Percentiles rank a stretch among this genome's conserved stretches.
These are phyloP conservation scores for Spongia lamella DNA, from an alignment of 37 sponge, comb jelly and placozoan species.

Conservation along the genomic window DNA sequence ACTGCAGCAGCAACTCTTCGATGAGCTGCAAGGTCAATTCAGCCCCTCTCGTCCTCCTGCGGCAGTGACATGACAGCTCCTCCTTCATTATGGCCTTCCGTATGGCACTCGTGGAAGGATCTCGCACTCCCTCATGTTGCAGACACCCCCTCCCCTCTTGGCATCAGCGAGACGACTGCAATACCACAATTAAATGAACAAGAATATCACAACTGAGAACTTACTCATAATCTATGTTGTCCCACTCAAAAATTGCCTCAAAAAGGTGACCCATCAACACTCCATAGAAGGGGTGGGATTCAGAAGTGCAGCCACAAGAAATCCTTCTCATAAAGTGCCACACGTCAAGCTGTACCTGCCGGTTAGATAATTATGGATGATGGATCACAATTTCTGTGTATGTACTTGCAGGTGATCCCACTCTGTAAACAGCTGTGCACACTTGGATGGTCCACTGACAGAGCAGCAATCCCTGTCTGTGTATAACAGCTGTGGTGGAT, in stretches of 20 bases:
- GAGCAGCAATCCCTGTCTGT: too few relatives aligned
- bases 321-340: conserved; percentile 60
- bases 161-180: neutral
- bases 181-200: too few relatives aligned
- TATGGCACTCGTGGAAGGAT: conserved; percentile 24
- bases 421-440: too few relatives aligned
- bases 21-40: conserved; percentile 7
- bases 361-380: too few relatives aligned
- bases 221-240: conserved; percentile 9
- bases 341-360: conserved; percentile 23
- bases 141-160: conserved; percentile 24
- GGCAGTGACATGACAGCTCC: conserved; percentile 46
- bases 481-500: too few relatives aligned
- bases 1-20: conserved; percentile 25
- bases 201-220: too few relatives aligned
- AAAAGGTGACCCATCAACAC: too few relatives aligned
- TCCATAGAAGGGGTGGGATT: too few relatives aligned
- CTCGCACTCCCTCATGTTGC: conserved; percentile 16
- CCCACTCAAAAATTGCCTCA: conserved; percentile 59
- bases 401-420: too few relatives aligned
- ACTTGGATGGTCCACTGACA: too few relatives aligned
- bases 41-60: conserved; percentile 17
- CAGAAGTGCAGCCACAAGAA: too few relatives aligned
- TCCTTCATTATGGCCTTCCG: conserved; percentile 31
- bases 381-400: too few relatives aligned